These are phyloP conservation scores for Tolypeutes matacus DNA, from an alignment of 2,797 vertebrate species.

Conservation along the genomic window DNA sequence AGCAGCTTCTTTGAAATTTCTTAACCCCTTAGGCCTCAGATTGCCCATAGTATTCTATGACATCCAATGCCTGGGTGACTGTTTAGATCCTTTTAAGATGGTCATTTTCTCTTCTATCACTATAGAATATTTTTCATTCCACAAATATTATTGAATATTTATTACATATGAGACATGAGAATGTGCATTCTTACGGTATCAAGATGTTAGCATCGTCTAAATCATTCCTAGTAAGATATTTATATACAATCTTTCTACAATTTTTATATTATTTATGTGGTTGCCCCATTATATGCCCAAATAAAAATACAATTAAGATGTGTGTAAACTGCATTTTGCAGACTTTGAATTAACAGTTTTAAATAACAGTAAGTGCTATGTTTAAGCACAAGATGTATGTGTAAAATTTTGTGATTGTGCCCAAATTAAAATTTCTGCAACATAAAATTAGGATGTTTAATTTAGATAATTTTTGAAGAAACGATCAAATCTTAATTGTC, in stretches of 20 bases:
- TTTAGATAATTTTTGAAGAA: conserved; percentile 62
- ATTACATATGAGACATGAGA: background rate
- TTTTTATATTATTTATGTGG: conserved; percentile 43
- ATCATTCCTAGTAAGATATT: background rate
- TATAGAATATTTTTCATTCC: background rate
- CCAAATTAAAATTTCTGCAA: background rate
- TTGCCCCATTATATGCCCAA: background rate
- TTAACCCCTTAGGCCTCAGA: background rate
- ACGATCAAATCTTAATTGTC: conserved; percentile 66
- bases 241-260: background rate
- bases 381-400: conserved; percentile 6
- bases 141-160: background rate
- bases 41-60: conserved; percentile 19
- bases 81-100: background rate
- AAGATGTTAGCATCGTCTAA: background rate
- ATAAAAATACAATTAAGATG: conserved; percentile 5
- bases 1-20: background rate
- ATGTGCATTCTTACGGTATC: conserved; percentile 1
- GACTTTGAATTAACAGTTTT: background rate
- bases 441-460: background rate
- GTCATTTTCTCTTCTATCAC: conserved; percentile 26
- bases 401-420: conserved; percentile 19
- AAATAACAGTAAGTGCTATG: conserved; percentile 14
- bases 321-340: background rate
- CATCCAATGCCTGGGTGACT: background rate